Evolutionary conservation across 2,113 vertebrate species (phyloP).

Genomic region (Passer domesticus): DNA sequence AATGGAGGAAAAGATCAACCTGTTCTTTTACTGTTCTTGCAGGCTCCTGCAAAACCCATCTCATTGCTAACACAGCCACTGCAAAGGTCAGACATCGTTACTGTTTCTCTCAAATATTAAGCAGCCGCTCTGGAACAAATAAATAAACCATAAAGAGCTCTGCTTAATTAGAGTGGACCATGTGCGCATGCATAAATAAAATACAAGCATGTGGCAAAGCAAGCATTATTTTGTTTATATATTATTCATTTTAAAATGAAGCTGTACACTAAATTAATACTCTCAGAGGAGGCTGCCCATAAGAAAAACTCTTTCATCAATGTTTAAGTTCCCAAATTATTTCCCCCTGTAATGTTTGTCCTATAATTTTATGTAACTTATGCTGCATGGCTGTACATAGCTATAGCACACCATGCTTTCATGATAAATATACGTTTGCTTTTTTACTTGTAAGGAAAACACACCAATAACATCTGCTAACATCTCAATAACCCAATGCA

Average conservation of each 20-base stretch:
- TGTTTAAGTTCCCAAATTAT: not conserved
- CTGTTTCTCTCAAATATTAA: not conserved
- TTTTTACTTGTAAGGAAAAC: not conserved
- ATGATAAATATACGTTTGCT: not conserved
- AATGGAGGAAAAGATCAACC: conserved; percentile 21
- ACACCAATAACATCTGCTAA: not conserved
- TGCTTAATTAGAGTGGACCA: conserved; percentile 34
- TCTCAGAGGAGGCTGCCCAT: not conserved
- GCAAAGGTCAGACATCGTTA: not conserved
- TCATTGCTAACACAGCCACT: not conserved
- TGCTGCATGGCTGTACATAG: not conserved
- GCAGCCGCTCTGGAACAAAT: conserved; percentile 24
- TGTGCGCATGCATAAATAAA: conserved; percentile 37
- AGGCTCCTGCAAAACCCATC: conserved; percentile 13
- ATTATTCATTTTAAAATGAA: conserved; percentile 45
- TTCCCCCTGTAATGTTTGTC: not conserved
- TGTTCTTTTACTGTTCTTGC: not conserved
- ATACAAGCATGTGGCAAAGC: not conserved
- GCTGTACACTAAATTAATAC: conserved; percentile 5
- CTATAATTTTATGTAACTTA: not conserved
- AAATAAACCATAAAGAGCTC: conserved; percentile 42
- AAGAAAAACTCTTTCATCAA: not conserved
- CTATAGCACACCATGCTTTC: not conserved
- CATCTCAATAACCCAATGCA: not conserved
- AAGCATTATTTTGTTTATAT: conserved; percentile 10